Conservation (phyloP, 2,113 vertebrate species). For the Megaleporinus macrocephalus region DNA sequence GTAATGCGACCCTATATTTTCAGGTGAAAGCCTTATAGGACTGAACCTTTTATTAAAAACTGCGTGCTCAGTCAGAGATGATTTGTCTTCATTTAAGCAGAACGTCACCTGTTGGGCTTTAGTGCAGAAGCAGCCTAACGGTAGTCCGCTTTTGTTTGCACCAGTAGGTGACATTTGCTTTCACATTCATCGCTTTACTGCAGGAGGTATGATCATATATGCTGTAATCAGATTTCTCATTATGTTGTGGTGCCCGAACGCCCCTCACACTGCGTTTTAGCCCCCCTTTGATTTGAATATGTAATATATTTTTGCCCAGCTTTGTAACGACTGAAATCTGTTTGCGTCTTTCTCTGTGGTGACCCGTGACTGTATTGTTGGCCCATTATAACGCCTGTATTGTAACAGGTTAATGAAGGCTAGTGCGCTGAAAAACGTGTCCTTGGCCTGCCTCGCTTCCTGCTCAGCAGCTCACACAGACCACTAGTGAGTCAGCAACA, state of each 20-base stretch:
- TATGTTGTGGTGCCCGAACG: no score
- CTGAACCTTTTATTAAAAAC: not conserved
- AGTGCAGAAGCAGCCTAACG: not conserved
- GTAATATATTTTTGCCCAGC: no score
- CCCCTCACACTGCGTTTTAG: not conserved
- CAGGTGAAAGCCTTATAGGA: not conserved
- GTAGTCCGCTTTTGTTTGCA: not conserved
- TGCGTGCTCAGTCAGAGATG: not conserved
- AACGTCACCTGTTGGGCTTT: not conserved
- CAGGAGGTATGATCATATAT: not conserved
- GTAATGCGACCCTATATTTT: no score
- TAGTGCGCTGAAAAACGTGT: not conserved
- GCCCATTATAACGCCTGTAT: not conserved
- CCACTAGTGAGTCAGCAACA: constrained; percentile 73
- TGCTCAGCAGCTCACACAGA: constrained; percentile 51
- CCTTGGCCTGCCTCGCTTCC: constrained; percentile 37
- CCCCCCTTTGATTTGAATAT: not conserved
- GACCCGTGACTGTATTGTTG: not conserved
- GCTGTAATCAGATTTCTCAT: no score
- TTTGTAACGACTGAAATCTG: not conserved
- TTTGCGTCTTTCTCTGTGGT: not conserved
- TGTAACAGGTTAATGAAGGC: constrained; percentile 6
- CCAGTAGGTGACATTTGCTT: not conserved
- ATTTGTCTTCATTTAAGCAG: not conserved
- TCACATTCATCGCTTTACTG: not conserved